Percentiles rank a stretch among this genome's conserved stretches.
phyloP scores from a whole-genome alignment of 2,113 vertebrate genomes.

The Bettongia penicillata region DNA sequence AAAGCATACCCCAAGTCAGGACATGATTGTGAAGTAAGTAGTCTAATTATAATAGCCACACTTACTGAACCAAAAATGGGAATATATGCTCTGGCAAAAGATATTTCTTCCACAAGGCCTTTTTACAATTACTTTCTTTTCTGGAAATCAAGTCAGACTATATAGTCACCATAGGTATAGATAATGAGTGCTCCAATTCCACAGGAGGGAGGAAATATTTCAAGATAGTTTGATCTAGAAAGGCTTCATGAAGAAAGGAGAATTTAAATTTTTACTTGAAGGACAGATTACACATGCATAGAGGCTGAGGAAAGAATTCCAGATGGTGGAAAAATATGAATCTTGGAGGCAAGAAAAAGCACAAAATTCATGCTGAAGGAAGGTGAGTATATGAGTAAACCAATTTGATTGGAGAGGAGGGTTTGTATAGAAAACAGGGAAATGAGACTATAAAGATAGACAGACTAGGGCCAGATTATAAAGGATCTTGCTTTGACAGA shows the following conservation, averaged over 20 bases:
- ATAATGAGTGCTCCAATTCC: neutral
- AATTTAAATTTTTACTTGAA: neutral
- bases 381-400: neutral
- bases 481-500: neutral
- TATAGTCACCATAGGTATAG: neutral
- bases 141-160: neutral
- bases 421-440: neutral
- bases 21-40: neutral
- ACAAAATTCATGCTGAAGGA: neutral
- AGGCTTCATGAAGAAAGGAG: neutral
- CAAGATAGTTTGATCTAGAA: neutral
- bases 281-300: neutral
- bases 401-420: neutral
- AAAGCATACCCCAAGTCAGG: neutral
- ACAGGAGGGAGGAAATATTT: neutral
- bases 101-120: neutral
- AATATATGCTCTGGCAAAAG: neutral
- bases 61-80: neutral
- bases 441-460: neutral
- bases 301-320: neutral
- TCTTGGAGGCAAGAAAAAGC: neutral
- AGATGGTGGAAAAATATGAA: neutral
- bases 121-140: neutral
- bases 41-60: neutral
- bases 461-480: neutral